These are phyloP conservation scores for Mastigias papua DNA, from an alignment of 30 jellyfish, hydroid and myxozoan species.

Conservation along the genomic window DNA sequence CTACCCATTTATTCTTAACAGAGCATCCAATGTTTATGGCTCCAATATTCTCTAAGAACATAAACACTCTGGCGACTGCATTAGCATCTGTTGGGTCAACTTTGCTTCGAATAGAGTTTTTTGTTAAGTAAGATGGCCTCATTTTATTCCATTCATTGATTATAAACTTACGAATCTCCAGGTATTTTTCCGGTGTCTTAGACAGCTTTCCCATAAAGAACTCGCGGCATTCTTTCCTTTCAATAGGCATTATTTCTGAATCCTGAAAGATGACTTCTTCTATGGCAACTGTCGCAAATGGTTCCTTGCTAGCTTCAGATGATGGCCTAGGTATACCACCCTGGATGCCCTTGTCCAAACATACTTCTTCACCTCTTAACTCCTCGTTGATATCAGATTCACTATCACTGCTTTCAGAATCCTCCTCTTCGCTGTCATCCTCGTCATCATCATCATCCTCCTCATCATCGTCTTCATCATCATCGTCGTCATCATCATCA, in stretches of 20 bases:
- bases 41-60: constrained; percentile 63
- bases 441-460: constrained; percentile 4
- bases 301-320: constrained; percentile 4
- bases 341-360: neutral
- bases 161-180: constrained; percentile 51
- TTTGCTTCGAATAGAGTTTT: constrained; percentile 54
- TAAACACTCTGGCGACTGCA: constrained; percentile 70
- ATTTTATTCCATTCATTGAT: constrained; percentile 51
- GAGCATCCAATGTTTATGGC: constrained; percentile 76
- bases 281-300: constrained; percentile 6
- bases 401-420: constrained; percentile 58
- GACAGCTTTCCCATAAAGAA: constrained; percentile 77
- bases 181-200: constrained; percentile 62
- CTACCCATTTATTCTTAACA: constrained; percentile 68
- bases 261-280: constrained; percentile 54
- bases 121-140: constrained; percentile 61
- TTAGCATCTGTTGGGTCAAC: constrained; percentile 73
- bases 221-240: constrained; percentile 61
- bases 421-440: constrained; percentile 27
- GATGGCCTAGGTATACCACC: constrained; percentile 10
- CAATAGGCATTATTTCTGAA: constrained; percentile 48
- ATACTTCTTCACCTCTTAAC: neutral
- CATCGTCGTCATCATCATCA: constrained; percentile 41
- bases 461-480: constrained; percentile 38
- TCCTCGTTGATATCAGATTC: constrained; percentile 48